Conservation (phyloP, 2,888 invertebrate genomes). For the Amiota communis region DNA sequence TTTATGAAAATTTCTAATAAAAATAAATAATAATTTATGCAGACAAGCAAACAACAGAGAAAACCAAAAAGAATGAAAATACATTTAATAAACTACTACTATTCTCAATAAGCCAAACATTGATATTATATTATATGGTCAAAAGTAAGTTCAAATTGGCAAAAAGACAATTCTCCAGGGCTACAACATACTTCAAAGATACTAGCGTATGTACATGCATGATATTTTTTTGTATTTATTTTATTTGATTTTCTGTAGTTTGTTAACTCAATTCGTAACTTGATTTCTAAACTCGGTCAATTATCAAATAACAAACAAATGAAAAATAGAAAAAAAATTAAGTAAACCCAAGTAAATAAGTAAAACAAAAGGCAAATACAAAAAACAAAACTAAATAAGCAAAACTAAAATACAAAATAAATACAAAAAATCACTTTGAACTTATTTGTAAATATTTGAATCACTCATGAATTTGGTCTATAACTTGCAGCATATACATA, state of each 20-base stretch:
- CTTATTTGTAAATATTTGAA: background rate
- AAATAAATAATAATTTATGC: background rate
- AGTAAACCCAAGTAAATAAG: conserved; percentile 15
- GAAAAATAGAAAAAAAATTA: conserved; percentile 10
- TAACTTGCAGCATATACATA: no score
- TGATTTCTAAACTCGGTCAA: conserved; percentile 15
- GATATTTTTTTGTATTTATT: no score
- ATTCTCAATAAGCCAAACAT: conserved; percentile 4
- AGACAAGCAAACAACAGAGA: no score
- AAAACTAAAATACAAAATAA: background rate
- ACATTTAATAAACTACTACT: background rate
- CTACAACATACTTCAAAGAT: no score
- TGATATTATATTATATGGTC: background rate
- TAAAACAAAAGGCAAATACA: background rate
- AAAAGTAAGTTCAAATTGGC: no score
- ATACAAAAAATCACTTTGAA: background rate
- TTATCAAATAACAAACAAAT: background rate
- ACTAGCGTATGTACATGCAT: no score
- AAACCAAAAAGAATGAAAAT: background rate
- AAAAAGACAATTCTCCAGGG: no score
- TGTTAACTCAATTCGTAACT: background rate
- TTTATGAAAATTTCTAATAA: conserved; percentile 28
- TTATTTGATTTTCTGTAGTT: no score
- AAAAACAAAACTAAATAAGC: conserved; percentile 8
- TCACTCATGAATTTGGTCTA: no score